Evolutionary conservation across 2,888 invertebrate genomes (phyloP), one percentile per base, ranked within the genome.

Genomic region (Panopea generosa): DNA sequence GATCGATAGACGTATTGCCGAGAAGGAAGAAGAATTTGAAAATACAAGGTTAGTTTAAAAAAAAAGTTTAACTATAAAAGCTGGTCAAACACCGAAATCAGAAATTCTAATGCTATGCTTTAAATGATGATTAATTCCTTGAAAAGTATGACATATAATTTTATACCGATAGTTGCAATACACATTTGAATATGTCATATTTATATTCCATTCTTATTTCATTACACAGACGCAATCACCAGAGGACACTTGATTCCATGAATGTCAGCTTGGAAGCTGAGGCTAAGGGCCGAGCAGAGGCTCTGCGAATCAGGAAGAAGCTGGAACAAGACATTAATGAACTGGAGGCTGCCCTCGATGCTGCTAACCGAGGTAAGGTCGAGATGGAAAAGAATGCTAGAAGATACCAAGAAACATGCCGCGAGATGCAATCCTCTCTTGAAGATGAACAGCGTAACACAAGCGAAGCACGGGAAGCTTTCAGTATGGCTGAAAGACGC

Each of bases 1-100:
- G 94, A 99, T 99, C 94, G 99, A 99, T 94, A 96, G 99, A 92
- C 96, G 99, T 93, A 97, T 99, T 94, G 98, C 98, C 93, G 99
- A 99, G 95, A 99, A 99, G 95, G 99, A 99, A 93, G 99, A 99
- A 92, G 99, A 99, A 94, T 99, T 99, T 95, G 99, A 99, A 94
- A 99, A 99, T 94, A 99, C 99, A 70, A 93, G 94, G 94, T 94
- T n/a, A n/a, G n/a, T n/a, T 71, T 84, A 50, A 7, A 24, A 20
- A 14, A n/a, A 40, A 40, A 40, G 7, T 11, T 40, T 40, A 11
- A 11, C 16, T 40, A 40, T 40, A 16, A 40, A 40, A 40, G 16
- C 40, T 40, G 40, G 16, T 40, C 7, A 11, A 11, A 40, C 7
- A 40, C 9, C 40, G 40, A 40, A 40, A n/a, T n/a, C n/a, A n/a